These are phyloP conservation scores for Anadara kagoshimensis DNA, from an alignment of 1,140 invertebrate species.

Conservation along the genomic window DNA sequence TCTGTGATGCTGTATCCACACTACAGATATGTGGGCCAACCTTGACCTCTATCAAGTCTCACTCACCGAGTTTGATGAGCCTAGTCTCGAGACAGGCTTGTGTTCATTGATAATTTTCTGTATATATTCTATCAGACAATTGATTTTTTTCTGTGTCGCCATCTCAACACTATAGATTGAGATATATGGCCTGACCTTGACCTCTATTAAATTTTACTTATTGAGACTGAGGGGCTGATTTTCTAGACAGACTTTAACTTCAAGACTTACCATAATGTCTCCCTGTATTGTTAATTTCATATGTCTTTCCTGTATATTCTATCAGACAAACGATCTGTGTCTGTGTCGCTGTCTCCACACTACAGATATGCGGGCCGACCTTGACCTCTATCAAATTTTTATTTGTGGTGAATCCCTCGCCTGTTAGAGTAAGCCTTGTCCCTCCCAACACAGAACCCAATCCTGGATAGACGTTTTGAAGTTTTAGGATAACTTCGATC, in stretches of 20 bases:
- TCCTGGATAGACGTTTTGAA: slow-evolving; percentile 55
- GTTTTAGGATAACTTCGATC: slow-evolving; percentile 36
- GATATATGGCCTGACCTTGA: slow-evolving; percentile 50
- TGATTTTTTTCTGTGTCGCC: slow-evolving; percentile 46
- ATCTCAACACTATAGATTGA: slow-evolving; percentile 53
- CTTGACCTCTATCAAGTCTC: slow-evolving; percentile 51
- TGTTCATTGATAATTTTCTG: no score
- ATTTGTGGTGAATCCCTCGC: slow-evolving; percentile 56
- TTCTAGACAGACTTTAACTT: not conserved
- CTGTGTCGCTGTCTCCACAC: slow-evolving; percentile 36
- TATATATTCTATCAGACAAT: slow-evolving; percentile 53
- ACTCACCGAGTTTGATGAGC: no score
- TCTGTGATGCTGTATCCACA: slow-evolving; percentile 40
- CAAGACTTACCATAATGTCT: slow-evolving; percentile 44
- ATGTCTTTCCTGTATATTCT: slow-evolving; percentile 42
- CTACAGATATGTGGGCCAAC: slow-evolving; percentile 54
- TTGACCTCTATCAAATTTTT: slow-evolving; percentile 45
- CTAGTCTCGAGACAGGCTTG: no score
- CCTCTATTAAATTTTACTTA: slow-evolving; percentile 38
- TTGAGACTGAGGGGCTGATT: no score
- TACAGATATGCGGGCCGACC: slow-evolving; percentile 54
- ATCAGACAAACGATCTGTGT: slow-evolving; percentile 58
- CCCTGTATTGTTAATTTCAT: slow-evolving; percentile 56
- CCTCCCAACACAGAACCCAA: slow-evolving; percentile 65
- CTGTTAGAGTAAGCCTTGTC: slow-evolving; percentile 59